phyloP scores from a whole-genome alignment of 2,888 invertebrate genomes.

The Leistus spinibarbis region DNA sequence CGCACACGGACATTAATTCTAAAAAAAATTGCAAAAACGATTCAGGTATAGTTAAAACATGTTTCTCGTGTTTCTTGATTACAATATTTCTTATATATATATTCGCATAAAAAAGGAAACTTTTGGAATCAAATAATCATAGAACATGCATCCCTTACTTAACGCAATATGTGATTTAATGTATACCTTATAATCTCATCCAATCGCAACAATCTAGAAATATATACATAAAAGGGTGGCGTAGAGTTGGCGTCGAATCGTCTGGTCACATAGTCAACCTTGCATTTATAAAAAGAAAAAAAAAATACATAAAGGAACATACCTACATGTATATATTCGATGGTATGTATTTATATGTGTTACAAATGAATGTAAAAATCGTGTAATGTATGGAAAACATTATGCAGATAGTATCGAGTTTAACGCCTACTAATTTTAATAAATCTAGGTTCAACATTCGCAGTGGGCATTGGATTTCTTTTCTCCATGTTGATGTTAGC shows the following conservation, averaged over 20 bases:
- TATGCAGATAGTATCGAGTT: constrained; percentile 1
- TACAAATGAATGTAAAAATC: background rate
- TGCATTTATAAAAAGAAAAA: background rate
- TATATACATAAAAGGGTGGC: background rate
- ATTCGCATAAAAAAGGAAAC: too few species aligned
- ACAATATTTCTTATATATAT: too few species aligned
- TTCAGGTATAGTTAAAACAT: too few species aligned
- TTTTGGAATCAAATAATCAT: background rate
- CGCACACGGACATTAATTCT: too few species aligned
- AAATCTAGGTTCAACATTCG: background rate
- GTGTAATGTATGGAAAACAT: constrained; percentile 3
- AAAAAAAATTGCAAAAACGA: too few species aligned
- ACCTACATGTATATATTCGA: background rate
- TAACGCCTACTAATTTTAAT: constrained; percentile 6
- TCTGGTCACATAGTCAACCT: background rate
- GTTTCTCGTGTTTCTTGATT: too few species aligned
- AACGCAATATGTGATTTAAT: background rate
- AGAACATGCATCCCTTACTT: background rate
- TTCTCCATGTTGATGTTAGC: background rate
- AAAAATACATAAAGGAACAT: background rate
- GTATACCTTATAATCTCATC: background rate
- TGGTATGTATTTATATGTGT: background rate
- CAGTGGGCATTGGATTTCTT: background rate
- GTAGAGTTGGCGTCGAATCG: background rate
- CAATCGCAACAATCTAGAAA: background rate